Percentiles rank a stretch among this genome's conserved stretches.
These are phyloP conservation scores for Agrotis ipsilon DNA, from an alignment of 2,888 invertebrate species.

Conservation along the genomic window DNA sequence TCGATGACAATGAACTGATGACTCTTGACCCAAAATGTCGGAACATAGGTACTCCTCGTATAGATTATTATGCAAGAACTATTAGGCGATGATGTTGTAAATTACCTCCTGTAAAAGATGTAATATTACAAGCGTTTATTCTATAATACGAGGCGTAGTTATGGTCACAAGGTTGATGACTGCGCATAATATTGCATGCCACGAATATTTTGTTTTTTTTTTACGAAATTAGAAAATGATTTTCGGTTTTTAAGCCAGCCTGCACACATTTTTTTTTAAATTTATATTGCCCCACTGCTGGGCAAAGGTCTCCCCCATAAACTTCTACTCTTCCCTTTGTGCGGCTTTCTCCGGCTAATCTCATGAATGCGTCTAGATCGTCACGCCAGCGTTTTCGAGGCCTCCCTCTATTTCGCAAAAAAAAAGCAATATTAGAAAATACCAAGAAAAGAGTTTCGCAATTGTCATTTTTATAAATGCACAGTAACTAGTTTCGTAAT, in stretches of 20 bases:
- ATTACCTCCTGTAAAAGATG: constrained; percentile 37
- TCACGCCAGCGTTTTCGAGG: too few relatives aligned
- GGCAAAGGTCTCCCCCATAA: too few relatives aligned
- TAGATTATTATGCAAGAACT: constrained; percentile 49
- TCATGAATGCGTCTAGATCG: too few relatives aligned
- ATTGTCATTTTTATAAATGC: constrained; percentile 5
- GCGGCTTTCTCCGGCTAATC: too few relatives aligned
- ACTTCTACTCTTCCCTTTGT: too few relatives aligned
- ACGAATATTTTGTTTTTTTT: constrained; percentile 1
- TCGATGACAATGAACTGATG: constrained; percentile 47
- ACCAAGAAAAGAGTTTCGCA: neutral
- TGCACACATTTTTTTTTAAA: too few relatives aligned
- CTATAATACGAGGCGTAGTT: constrained; percentile 32
- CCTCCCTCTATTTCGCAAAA: too few relatives aligned
- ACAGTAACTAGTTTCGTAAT: constrained; percentile 55
- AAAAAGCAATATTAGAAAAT: neutral
- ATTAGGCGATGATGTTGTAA: constrained; percentile 37
- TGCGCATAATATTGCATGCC: constrained; percentile 21
- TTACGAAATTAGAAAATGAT: neutral
- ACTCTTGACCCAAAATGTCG: constrained; percentile 58
- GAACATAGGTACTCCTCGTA: constrained; percentile 31
- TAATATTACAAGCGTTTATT: constrained; percentile 24
- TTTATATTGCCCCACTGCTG: too few relatives aligned
- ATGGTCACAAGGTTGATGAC: constrained; percentile 40
- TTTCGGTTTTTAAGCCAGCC: too few relatives aligned